Percentiles rank a stretch among this genome's conserved stretches.
Evolutionary conservation across 2,888 invertebrate species (phyloP).

Genomic region (Chaetogeoica ovagalla): DNA sequence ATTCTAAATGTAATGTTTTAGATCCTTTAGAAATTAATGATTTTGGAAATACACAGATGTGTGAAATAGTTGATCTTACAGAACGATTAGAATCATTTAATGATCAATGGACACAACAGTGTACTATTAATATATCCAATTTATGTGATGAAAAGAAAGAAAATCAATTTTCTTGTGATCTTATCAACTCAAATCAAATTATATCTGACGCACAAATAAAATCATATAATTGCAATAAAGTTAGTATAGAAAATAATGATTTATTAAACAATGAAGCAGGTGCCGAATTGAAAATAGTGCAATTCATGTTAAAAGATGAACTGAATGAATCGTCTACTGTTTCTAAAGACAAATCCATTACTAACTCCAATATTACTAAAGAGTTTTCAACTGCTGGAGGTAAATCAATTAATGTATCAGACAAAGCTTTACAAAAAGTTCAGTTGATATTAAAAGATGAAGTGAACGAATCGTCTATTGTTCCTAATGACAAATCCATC

Average conservation of each 20-base stretch:
- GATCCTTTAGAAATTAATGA: conserved; percentile 5
- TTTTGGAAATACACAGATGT: conserved; percentile 44
- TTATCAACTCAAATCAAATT: not conserved
- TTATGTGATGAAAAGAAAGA: not conserved
- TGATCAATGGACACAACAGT: conserved; percentile 47
- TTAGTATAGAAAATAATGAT: not conserved
- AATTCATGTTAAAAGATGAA: not conserved
- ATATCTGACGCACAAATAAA: not conserved
- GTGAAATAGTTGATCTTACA: conserved; percentile 45
- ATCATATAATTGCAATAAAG: not conserved
- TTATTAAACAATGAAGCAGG: not conserved
- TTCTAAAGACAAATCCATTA: no score
- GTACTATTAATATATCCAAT: conserved; percentile 2
- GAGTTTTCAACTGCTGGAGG: conserved; percentile 38
- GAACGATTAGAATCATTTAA: conserved; percentile 47
- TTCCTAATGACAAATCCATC: no score
- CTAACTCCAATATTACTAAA: not conserved
- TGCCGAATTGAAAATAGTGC: not conserved
- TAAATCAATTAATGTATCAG: conserved; percentile 31
- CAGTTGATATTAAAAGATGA: no score
- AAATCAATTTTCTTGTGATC: not conserved
- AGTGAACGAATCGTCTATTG: no score
- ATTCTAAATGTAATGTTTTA: not conserved
- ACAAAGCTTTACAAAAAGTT: conserved; percentile 9
- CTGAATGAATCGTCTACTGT: no score